phyloP scores from a whole-genome alignment of 2,113 vertebrate species.

The Oplegnathus fasciatus region DNA sequence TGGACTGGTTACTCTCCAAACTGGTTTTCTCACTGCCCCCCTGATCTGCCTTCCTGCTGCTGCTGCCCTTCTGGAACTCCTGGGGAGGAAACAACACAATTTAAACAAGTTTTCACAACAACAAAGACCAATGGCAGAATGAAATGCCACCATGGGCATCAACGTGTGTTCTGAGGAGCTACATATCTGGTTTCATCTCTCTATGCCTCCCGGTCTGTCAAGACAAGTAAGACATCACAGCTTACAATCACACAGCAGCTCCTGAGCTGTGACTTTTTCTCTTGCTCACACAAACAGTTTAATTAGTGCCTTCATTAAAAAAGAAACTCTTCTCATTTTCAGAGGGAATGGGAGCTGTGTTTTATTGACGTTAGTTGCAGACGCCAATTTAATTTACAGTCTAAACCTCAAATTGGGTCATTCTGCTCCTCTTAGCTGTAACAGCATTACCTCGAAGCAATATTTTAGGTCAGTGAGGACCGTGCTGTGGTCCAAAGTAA shows the following conservation, averaged over 20 bases:
- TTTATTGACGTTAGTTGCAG: slow-evolving; percentile 83
- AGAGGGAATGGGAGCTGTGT: slow-evolving; percentile 73
- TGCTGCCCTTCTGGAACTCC: slow-evolving; percentile 87
- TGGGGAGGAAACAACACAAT: slow-evolving; percentile 64
- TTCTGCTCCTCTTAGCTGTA: slow-evolving; percentile 75
- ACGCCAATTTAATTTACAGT: slow-evolving; percentile 86
- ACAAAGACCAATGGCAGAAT: slow-evolving; percentile 3
- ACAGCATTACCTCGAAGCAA: slow-evolving; percentile 69
- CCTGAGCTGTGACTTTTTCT: slow-evolving; percentile 25
- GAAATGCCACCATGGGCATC: not conserved
- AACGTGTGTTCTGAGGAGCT: not conserved
- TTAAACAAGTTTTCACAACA: not conserved
- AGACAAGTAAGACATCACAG: slow-evolving; percentile 48
- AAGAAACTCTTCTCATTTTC: slow-evolving; percentile 75
- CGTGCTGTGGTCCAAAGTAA: slow-evolving; percentile 82
- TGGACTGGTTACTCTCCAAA: slow-evolving; percentile 80
- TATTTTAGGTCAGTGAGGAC: slow-evolving; percentile 71
- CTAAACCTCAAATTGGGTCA: slow-evolving; percentile 85
- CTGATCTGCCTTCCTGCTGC: slow-evolving; percentile 83
- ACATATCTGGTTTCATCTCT: slow-evolving; percentile 32
- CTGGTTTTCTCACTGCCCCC: slow-evolving; percentile 77
- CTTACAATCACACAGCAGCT: slow-evolving; percentile 47
- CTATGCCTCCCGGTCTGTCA: slow-evolving; percentile 30
- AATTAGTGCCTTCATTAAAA: slow-evolving; percentile 83
- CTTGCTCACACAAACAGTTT: slow-evolving; percentile 70